A percentile compares a stretch with the other conserved stretches of the same genome.
These are phyloP conservation scores for Drosophila quadrilineata DNA, from an alignment of 1,140 invertebrate species.

Conservation along the genomic window DNA sequence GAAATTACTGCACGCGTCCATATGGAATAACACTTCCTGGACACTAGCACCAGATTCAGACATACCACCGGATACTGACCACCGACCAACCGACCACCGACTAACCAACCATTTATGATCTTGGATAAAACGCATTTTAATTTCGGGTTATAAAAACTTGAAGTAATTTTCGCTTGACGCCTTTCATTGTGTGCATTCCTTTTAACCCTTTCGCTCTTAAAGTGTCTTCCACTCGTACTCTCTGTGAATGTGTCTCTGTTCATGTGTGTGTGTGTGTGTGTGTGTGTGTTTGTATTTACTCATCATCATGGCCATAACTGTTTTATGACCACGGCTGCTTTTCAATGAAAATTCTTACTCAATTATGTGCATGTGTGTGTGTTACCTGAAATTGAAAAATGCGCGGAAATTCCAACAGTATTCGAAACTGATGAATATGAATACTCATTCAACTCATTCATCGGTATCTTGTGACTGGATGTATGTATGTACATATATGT, in stretches of 20 bases:
- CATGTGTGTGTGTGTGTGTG: conserved; percentile 5
- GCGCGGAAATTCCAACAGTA: conserved; percentile 51
- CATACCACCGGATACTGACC: not conserved
- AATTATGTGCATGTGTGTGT: too few species aligned
- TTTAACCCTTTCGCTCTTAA: conserved; percentile 68
- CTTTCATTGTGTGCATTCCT: conserved; percentile 62
- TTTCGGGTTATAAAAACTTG: conserved; percentile 68
- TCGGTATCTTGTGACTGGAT: too few species aligned
- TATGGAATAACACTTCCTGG: conserved; percentile 61
- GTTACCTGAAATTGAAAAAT: conserved; percentile 53
- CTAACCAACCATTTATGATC: conserved; percentile 48
- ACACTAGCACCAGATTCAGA: not conserved
- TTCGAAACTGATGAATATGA: too few species aligned
- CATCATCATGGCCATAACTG: conserved; percentile 59
- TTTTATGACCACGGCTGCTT: conserved; percentile 45
- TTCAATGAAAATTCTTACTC: conserved; percentile 59
- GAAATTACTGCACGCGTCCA: conserved; percentile 52
- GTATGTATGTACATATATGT: too few species aligned
- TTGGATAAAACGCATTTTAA: conserved; percentile 73
- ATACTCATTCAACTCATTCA: too few species aligned
- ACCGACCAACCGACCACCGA: conserved; percentile 3
- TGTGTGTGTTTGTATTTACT: conserved; percentile 38
- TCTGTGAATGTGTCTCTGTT: conserved; percentile 2
- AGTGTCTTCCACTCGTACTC: conserved; percentile 36
- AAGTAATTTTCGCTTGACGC: conserved; percentile 54